Conservation (phyloP, 2,113 vertebrate genomes). For the Cyanoliseus patagonus region DNA sequence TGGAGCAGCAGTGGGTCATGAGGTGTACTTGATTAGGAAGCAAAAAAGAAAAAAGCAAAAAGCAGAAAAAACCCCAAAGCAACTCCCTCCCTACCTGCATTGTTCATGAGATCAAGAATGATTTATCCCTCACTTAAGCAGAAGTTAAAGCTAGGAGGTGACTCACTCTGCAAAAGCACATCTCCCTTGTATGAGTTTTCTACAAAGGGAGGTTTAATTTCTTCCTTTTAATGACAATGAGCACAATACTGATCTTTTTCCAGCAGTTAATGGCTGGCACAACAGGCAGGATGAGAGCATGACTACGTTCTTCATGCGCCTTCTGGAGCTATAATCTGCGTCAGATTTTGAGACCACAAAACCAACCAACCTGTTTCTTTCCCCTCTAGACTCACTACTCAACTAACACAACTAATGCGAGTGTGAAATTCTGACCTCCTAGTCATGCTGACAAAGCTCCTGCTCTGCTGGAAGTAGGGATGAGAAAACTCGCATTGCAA, state of each 20-base stretch:
- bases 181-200: constrained; percentile 31
- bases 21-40: constrained; percentile 5
- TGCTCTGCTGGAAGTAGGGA: neutral
- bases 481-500: neutral
- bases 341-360: neutral
- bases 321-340: neutral
- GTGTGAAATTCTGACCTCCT: neutral
- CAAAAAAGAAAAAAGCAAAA: neutral
- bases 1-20: constrained; percentile 33
- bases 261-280: constrained; percentile 38
- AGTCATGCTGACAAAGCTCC: neutral
- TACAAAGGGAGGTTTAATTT: constrained; percentile 36
- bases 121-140: constrained; percentile 32
- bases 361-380: neutral
- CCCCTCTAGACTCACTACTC: neutral
- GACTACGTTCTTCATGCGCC: neutral
- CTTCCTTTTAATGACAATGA: constrained; percentile 29
- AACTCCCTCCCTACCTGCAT: constrained; percentile 1
- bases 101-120: constrained; percentile 32
- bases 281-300: constrained; percentile 11
- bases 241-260: constrained; percentile 18
- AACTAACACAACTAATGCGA: neutral
- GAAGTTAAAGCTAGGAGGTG: constrained; percentile 44
- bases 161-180: constrained; percentile 55
- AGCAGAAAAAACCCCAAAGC: neutral